These are phyloP conservation scores for Eristalinus aeneus DNA, from an alignment of 2,888 invertebrate species.

Conservation along the genomic window DNA sequence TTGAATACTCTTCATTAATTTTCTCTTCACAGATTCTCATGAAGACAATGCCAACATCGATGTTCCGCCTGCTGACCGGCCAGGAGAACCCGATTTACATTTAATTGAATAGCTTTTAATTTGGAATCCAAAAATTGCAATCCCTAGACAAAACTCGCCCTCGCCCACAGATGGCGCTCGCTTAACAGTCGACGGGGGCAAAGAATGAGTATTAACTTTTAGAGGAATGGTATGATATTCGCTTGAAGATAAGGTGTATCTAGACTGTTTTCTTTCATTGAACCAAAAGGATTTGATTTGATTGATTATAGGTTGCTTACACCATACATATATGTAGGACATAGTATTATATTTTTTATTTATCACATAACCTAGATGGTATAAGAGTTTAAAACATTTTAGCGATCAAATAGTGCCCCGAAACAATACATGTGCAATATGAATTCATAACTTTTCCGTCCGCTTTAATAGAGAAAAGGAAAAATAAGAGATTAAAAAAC, in stretches of 20 bases:
- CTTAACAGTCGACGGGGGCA: conserved; percentile 1
- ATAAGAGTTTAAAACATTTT: conserved; percentile 15
- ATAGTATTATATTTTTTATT: neutral
- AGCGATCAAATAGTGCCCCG: conserved; percentile 58
- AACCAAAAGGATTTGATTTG: neutral
- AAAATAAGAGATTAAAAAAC: neutral
- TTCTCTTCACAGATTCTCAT: conserved; percentile 92
- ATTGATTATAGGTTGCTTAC: conserved; percentile 7
- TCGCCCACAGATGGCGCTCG: neutral
- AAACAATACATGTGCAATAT: conserved; percentile 62
- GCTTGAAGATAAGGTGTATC: conserved; percentile 2
- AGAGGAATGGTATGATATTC: conserved; percentile 12
- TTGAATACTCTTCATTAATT: neutral
- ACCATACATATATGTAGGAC: neutral
- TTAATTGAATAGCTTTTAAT: conserved; percentile 82
- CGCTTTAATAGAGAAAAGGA: conserved; percentile 54
- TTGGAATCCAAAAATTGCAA: neutral
- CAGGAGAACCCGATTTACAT: conserved; percentile 99
- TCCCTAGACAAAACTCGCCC: neutral
- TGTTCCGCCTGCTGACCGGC: conserved; percentile 99
- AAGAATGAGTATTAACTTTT: conserved; percentile 34
- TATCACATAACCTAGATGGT: conserved; percentile 6
- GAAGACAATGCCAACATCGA: conserved; percentile 99
- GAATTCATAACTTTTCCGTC: conserved; percentile 69
- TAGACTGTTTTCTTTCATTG: conserved; percentile 16